A percentile compares a stretch with the other conserved stretches of the same genome.
Evolutionary conservation across 2,888 invertebrate species (phyloP).

Genomic region (Trichopria drosophilae): DNA sequence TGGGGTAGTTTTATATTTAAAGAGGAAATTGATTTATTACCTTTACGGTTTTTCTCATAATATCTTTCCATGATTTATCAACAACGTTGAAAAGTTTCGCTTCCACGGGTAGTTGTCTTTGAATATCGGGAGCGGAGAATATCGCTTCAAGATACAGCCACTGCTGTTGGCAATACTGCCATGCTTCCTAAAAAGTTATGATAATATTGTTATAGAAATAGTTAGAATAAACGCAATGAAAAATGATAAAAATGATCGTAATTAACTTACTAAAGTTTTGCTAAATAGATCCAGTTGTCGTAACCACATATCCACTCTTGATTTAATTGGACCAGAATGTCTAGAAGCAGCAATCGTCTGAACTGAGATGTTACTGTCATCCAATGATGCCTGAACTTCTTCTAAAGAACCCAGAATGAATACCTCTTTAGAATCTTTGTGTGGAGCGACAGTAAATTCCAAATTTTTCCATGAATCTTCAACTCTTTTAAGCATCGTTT

Average conservation of each 20-base stretch:
- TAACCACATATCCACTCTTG: constrained; percentile 82
- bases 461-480: constrained; percentile 82
- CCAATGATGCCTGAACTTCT: constrained; percentile 78
- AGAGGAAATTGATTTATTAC: constrained; percentile 50
- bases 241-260: constrained; percentile 8
- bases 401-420: constrained; percentile 83
- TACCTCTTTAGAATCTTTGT: constrained; percentile 83
- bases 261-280: constrained; percentile 70
- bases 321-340: constrained; percentile 81
- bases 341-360: constrained; percentile 85
- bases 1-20: not conserved
- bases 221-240: constrained; percentile 3
- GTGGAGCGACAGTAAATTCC: constrained; percentile 75
- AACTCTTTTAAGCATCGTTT: constrained; percentile 78
- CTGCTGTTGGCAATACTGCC: constrained; percentile 85
- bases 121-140: constrained; percentile 92
- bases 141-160: constrained; percentile 95
- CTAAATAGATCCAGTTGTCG: constrained; percentile 76
- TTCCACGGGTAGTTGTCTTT: constrained; percentile 87
- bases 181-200: constrained; percentile 71
- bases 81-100: constrained; percentile 83
- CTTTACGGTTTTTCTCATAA: constrained; percentile 81
- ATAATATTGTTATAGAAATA: constrained; percentile 5
- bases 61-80: constrained; percentile 88
- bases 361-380: constrained; percentile 85